These are phyloP conservation scores for Drosophila falleni DNA, from an alignment of 2,888 invertebrate species.

Conservation along the genomic window DNA sequence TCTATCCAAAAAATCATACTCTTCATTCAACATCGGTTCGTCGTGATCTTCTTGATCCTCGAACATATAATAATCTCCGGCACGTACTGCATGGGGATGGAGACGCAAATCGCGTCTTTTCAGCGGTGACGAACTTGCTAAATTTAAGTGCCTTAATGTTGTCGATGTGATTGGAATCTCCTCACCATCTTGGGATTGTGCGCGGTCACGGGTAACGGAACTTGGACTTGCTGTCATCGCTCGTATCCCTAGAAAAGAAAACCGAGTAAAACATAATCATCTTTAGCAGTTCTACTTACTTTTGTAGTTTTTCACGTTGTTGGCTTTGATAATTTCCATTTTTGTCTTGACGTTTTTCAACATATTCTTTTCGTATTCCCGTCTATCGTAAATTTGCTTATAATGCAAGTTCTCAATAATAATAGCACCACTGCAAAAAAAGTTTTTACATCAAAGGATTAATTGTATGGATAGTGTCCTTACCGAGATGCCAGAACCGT, in stretches of 20 bases:
- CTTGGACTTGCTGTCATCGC: neutral
- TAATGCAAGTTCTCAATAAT: constrained; percentile 95
- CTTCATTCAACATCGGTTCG: constrained; percentile 87
- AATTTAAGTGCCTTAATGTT: constrained; percentile 4
- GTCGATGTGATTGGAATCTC: neutral
- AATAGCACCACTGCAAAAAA: constrained; percentile 91
- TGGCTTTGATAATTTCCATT: constrained; percentile 96
- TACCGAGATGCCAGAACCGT: constrained; percentile 96
- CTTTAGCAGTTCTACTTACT: constrained; percentile 24
- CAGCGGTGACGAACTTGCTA: constrained; percentile 13
- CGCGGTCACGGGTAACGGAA: neutral
- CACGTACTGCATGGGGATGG: constrained; percentile 94
- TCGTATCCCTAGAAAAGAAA: constrained; percentile 18
- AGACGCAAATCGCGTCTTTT: constrained; percentile 86
- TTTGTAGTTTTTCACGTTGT: constrained; percentile 88
- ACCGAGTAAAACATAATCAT: neutral
- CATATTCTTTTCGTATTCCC: constrained; percentile 92
- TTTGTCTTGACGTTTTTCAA: constrained; percentile 96
- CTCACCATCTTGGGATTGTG: neutral
- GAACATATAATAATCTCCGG: constrained; percentile 99
- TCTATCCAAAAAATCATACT: constrained; percentile 85
- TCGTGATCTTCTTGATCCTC: constrained; percentile 94
- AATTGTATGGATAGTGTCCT: constrained; percentile 11
- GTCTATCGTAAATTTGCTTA: constrained; percentile 94
- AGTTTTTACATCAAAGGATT: neutral